Percentiles rank a stretch among this genome's conserved stretches.
Conservation (phyloP, 2,797 vertebrate genomes). For the Melanotaenia trifasciata region DNA sequence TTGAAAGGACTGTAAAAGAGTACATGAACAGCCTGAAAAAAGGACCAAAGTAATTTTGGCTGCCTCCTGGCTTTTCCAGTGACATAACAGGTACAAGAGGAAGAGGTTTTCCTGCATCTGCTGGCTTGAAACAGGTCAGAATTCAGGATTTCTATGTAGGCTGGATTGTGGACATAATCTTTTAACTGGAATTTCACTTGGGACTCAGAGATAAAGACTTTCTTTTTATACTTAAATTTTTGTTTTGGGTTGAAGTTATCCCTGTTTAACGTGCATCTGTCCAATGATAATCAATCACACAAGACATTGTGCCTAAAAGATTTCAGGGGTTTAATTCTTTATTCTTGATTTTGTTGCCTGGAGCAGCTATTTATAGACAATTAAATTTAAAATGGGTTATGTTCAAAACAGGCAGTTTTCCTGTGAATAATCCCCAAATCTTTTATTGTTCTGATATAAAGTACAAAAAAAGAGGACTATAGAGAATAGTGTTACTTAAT, state of each 20-base stretch:
- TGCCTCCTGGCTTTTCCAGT: neutral
- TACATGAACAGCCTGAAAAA: constrained; percentile 86
- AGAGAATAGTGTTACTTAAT: constrained; percentile 22
- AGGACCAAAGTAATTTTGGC: constrained; percentile 85
- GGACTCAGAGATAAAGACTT: constrained; percentile 40
- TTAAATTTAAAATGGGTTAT: constrained; percentile 12
- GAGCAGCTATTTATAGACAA: constrained; percentile 32
- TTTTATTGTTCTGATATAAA: neutral
- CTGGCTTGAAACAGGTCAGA: constrained; percentile 9
- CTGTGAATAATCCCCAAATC: neutral
- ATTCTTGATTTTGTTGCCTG: constrained; percentile 37
- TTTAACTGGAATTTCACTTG: constrained; percentile 49
- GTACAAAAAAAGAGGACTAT: neutral
- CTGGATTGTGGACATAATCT: constrained; percentile 19
- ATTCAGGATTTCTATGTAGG: constrained; percentile 15
- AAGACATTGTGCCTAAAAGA: constrained; percentile 20
- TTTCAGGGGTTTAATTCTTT: constrained; percentile 28
- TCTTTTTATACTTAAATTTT: constrained; percentile 11
- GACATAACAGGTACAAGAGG: constrained; percentile 12
- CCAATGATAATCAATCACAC: constrained; percentile 4
- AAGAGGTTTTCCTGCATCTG: constrained; percentile 13
- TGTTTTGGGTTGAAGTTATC: constrained; percentile 20
- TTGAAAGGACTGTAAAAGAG: constrained; percentile 91
- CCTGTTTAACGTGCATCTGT: neutral
- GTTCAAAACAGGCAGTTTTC: neutral